Conservation (phyloP, 2,113 vertebrate genomes). For the Taxidea taxus region DNA sequence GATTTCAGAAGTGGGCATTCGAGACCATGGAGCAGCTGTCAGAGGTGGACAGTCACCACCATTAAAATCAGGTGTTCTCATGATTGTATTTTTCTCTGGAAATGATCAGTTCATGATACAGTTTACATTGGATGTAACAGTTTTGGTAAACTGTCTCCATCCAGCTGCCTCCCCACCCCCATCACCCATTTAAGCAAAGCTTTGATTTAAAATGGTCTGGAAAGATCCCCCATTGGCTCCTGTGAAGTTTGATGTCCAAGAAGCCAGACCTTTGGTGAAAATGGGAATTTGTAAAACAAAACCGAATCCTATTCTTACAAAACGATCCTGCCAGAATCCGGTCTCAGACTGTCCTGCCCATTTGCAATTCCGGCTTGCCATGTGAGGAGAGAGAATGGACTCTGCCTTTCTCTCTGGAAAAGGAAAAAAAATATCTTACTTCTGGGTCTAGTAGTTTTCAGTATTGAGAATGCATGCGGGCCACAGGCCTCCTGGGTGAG, state of each 20-base stretch:
- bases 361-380: background rate
- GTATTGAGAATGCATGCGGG: background rate
- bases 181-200: background rate
- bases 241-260: background rate
- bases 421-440: background rate
- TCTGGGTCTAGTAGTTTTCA: background rate
- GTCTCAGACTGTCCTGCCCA: background rate
- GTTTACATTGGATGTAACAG: background rate
- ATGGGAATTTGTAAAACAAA: background rate
- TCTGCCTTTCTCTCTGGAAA: background rate
- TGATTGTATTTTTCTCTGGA: background rate
- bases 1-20: background rate
- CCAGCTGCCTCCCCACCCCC: background rate
- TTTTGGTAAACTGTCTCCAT: background rate
- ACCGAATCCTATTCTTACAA: background rate
- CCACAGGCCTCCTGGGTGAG: background rate
- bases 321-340: background rate
- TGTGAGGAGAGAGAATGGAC: rapidly evolving
- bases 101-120: background rate
- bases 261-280: slow-evolving; percentile 2
- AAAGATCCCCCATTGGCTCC: background rate
- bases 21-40: background rate
- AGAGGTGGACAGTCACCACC: background rate
- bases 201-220: background rate
- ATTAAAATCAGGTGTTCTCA: background rate